Conservation (phyloP, 2,797 vertebrate species). For the Catostomus latipinnis region DNA sequence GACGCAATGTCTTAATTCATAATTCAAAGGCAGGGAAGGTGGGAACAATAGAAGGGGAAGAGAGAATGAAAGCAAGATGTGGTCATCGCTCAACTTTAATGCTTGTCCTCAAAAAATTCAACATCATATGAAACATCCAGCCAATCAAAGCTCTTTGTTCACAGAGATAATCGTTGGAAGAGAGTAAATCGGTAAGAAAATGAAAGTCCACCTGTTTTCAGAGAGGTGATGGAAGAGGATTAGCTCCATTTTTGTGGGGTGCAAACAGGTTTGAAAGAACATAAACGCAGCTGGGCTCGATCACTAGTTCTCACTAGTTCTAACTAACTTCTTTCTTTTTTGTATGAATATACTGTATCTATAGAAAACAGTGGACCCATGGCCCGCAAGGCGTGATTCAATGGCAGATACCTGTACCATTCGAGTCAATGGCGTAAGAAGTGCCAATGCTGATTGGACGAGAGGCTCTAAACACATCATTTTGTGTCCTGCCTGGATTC, state of each 20-base stretch:
- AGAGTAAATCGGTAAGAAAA: conserved; percentile 16
- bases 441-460: too few species aligned
- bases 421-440: too few species aligned
- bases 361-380: too few species aligned
- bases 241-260: conserved; percentile 2
- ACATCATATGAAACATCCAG: conserved; percentile 17
- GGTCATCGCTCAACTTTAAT: conserved; percentile 11
- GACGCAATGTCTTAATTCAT: conserved; percentile 51
- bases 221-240: background rate
- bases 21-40: conserved; percentile 40
- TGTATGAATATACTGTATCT: too few species aligned
- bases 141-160: conserved; percentile 42
- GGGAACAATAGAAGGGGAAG: background rate
- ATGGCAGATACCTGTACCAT: too few species aligned
- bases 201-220: background rate
- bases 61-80: background rate
- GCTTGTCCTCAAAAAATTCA: conserved; percentile 27
- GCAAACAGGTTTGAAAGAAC: background rate
- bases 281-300: conserved; percentile 30
- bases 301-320: conserved; percentile 9
- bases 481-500: too few species aligned
- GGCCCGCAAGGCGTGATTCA: too few species aligned
- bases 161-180: background rate
- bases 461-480: too few species aligned
- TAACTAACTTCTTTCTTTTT: too few species aligned